A percentile compares a stretch with the other conserved stretches of the same genome.
These are phyloP conservation scores for Notospermus geniculatus DNA, from an alignment of 1,140 invertebrate species.

Conservation along the genomic window DNA sequence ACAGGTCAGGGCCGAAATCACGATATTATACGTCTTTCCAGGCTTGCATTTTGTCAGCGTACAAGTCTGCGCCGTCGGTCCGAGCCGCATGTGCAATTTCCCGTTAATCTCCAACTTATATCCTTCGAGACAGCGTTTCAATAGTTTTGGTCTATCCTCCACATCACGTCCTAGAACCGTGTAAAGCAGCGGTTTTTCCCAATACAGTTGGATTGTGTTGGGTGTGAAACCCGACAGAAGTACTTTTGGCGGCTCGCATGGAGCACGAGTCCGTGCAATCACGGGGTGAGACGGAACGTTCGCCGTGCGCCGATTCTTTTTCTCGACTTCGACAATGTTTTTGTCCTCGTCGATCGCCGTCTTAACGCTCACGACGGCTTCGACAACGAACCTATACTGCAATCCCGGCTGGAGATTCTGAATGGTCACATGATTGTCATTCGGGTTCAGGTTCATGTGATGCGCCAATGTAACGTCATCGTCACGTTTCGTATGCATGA, in stretches of 20 bases:
- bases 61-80: slow-evolving; percentile 44
- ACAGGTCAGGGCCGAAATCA: slow-evolving; percentile 52
- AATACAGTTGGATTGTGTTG: slow-evolving; percentile 47
- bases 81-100: slow-evolving; percentile 46
- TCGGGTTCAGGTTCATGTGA: slow-evolving; percentile 42
- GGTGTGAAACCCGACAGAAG: slow-evolving; percentile 46
- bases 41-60: slow-evolving; percentile 54
- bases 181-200: slow-evolving; percentile 53
- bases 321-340: slow-evolving; percentile 31
- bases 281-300: slow-evolving; percentile 52
- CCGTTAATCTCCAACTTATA: slow-evolving; percentile 56
- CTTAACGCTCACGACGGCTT: slow-evolving; percentile 55
- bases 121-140: slow-evolving; percentile 49
- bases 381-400: slow-evolving; percentile 51
- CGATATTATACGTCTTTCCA: slow-evolving; percentile 47
- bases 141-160: slow-evolving; percentile 36
- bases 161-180: slow-evolving; percentile 45
- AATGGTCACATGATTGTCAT: slow-evolving; percentile 41
- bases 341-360: slow-evolving; percentile 48
- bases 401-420: slow-evolving; percentile 42
- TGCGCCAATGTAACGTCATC: slow-evolving; percentile 42
- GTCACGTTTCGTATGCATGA: slow-evolving; percentile 32
- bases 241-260: slow-evolving; percentile 46
- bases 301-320: slow-evolving; percentile 48
- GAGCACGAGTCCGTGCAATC: slow-evolving; percentile 47